A percentile compares a stretch with the other conserved stretches of the same genome.
Evolutionary conservation across 2,797 vertebrate species (phyloP).

Genomic region (Hypotaenidia philippensis): DNA sequence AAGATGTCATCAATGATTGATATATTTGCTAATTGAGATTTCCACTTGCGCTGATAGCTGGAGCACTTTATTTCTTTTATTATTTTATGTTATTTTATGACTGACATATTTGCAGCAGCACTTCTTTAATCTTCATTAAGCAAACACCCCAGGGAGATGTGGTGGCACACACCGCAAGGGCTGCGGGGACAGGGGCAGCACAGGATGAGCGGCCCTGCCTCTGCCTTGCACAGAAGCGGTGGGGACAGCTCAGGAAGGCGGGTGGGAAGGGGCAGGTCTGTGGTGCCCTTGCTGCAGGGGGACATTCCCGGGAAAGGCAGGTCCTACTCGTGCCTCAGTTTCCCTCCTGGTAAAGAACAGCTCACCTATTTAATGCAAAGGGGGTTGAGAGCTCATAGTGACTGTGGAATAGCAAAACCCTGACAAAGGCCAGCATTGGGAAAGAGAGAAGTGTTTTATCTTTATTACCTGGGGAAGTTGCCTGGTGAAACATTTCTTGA

Average conservation of each 20-base stretch:
- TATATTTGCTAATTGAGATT: slow-evolving; percentile 56
- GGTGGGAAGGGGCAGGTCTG: background rate
- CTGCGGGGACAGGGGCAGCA: background rate
- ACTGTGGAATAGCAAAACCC: background rate
- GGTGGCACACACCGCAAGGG: accelerated
- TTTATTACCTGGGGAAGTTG: background rate
- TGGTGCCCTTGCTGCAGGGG: background rate
- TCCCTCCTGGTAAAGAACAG: background rate
- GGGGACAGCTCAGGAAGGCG: accelerated
- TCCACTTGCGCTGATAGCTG: background rate
- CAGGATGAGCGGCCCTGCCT: accelerated
- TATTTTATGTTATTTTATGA: background rate
- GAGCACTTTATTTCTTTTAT: background rate
- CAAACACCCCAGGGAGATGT: background rate
- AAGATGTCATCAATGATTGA: slow-evolving; percentile 54
- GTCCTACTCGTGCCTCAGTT: background rate
- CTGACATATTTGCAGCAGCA: background rate
- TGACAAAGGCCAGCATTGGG: background rate
- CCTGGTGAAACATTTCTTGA: background rate
- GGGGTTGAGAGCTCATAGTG: accelerated
- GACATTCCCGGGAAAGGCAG: background rate
- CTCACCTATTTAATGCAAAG: background rate
- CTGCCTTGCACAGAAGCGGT: background rate
- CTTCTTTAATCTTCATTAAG: slow-evolving; percentile 27
- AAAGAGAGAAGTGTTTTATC: background rate